Evolutionary conservation across 2,797 vertebrate species (phyloP), one percentile per base, ranked within the genome.

Genomic region (Psittacula echo): DNA sequence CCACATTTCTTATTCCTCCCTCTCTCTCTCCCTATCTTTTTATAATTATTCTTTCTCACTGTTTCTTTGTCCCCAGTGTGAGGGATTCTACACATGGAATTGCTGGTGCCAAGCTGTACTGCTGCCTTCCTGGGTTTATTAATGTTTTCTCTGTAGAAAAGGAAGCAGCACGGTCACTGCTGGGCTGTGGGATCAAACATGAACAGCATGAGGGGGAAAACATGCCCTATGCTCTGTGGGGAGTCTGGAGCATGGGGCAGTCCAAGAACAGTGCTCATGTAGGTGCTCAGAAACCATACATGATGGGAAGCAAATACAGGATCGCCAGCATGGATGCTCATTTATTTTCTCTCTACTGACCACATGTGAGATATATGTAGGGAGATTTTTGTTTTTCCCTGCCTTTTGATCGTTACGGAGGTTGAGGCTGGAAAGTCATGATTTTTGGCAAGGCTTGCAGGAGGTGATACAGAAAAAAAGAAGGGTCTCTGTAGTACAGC

Each of bases 291-390:
- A 58, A 86, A 41, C 41, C 0, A 4, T 27, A 12, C 24, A 37
- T 21, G 13, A 29, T 8, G 1, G 51, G 54, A 78, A 66, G 77
- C 45, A 78, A 56, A 71, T 42, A 30, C 5, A 2, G 11, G 34
- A 60, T 41, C 9, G 1, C 42, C 0, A 0, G 54, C 56, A 58
- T 34, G 1, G 1, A 34, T 9, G 15, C 22, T 53, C 24, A 6
- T 75, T 82, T 41, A 13, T 11, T 83, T 87, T 83, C 78, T 54
- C 72, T 62, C 75, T 58, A 9, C 45, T 34, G 58, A 71, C 81
- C 65, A 58, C 3, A 2, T 64, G 41, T n/a, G 56, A 89, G 8
- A 34, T 39, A 14, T 11, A 7, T 76, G 66, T 37, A 51, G 29
- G 37, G 53, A 61, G 18, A 23, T 12, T 24, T 39, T 85, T 24